phyloP scores from a whole-genome alignment of 2,888 invertebrate genomes.

The Pseudanteris insignis region DNA sequence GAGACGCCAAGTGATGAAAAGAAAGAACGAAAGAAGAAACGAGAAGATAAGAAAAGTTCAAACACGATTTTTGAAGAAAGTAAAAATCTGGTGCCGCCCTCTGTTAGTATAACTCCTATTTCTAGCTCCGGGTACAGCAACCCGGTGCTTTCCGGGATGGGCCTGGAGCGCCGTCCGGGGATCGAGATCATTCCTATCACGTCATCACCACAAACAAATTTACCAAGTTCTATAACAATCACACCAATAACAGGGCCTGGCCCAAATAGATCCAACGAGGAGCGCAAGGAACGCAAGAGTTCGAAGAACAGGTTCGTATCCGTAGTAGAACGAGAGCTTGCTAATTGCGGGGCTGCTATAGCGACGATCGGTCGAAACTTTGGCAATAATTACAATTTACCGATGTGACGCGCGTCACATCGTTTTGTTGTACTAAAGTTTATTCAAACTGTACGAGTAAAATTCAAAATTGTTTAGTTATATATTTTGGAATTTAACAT shows the following conservation, averaged over 20 bases:
- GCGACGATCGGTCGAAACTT: conserved; percentile 16
- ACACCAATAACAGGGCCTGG: conserved; percentile 77
- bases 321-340: conserved; percentile 43
- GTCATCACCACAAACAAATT: conserved; percentile 71
- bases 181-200: conserved; percentile 88
- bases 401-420: conserved; percentile 11
- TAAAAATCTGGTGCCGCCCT: conserved; percentile 71
- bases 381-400: conserved; percentile 13
- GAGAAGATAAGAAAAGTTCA: conserved; percentile 69
- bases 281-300: conserved; percentile 67
- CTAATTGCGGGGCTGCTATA: conserved; percentile 40
- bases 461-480: no score
- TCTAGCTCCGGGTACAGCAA: conserved; percentile 67
- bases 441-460: no score
- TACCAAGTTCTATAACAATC: conserved; percentile 86
- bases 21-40: conserved; percentile 71
- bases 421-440: neutral
- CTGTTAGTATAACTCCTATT: conserved; percentile 74
- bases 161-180: conserved; percentile 77
- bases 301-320: conserved; percentile 55
- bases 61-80: conserved; percentile 69
- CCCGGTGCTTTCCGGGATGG: conserved; percentile 70
- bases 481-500: conserved; percentile 13
- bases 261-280: conserved; percentile 66
- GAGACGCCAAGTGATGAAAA: conserved; percentile 71